Percentiles rank a stretch among this genome's conserved stretches.
These are phyloP conservation scores for Cynaeus angustus DNA, from an alignment of 2,888 invertebrate species.

Conservation along the genomic window DNA sequence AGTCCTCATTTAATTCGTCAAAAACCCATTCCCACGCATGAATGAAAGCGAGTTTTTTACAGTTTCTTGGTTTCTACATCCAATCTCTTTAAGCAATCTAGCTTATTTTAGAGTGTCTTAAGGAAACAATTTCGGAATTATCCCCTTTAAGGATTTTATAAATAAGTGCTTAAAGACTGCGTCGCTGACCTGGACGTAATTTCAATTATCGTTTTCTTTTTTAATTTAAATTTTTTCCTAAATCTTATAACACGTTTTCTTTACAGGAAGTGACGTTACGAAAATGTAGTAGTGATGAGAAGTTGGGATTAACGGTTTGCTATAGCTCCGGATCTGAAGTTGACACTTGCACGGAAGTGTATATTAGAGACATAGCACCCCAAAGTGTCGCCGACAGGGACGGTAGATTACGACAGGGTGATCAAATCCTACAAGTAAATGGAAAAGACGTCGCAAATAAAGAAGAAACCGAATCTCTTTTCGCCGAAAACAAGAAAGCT, in stretches of 20 bases:
- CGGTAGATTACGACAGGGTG: slow-evolving; percentile 76
- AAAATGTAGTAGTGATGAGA: slow-evolving; percentile 75
- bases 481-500: slow-evolving; percentile 75
- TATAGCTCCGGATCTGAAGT: slow-evolving; percentile 76
- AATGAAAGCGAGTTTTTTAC: slow-evolving; percentile 48
- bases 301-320: slow-evolving; percentile 80
- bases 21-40: slow-evolving; percentile 49
- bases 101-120: slow-evolving; percentile 34
- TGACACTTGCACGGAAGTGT: slow-evolving; percentile 77
- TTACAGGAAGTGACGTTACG: slow-evolving; percentile 79
- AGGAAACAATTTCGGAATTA: slow-evolving; percentile 41
- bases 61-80: slow-evolving; percentile 45
- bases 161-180: slow-evolving; percentile 37
- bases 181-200: slow-evolving; percentile 41
- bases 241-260: slow-evolving; percentile 15
- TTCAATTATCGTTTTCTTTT: slow-evolving; percentile 28
- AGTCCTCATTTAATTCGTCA: slow-evolving; percentile 51
- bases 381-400: slow-evolving; percentile 77
- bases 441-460: slow-evolving; percentile 77
- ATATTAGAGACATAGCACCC: slow-evolving; percentile 79
- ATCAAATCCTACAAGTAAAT: slow-evolving; percentile 78
- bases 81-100: slow-evolving; percentile 28
- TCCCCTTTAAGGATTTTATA: slow-evolving; percentile 42
- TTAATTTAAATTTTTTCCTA: slow-evolving; percentile 26
- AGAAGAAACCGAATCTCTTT: slow-evolving; percentile 77